These are phyloP conservation scores for Amazona guildingii DNA, from an alignment of 2,113 vertebrate genomes.

Conservation along the genomic window DNA sequence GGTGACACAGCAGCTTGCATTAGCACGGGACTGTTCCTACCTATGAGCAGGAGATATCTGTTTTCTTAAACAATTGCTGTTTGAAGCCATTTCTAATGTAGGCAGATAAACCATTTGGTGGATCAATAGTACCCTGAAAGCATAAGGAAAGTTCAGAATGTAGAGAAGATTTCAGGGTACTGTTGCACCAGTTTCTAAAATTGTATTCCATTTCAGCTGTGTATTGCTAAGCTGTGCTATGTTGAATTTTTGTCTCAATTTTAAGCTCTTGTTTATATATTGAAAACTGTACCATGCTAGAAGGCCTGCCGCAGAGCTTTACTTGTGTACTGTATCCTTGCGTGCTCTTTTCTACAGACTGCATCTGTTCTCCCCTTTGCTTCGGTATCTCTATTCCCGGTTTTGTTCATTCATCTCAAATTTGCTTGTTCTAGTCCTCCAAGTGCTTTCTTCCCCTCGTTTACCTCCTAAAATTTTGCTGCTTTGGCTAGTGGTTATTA, in stretches of 20 bases:
- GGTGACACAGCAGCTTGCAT: neutral
- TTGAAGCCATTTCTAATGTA: neutral
- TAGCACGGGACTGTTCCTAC: neutral
- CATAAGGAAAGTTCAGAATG: neutral
- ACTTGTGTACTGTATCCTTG: neutral
- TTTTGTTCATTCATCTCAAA: neutral
- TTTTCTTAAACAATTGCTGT: neutral
- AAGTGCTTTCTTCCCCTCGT: neutral
- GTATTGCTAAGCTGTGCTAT: rapidly evolving
- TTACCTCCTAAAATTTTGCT: slow-evolving; percentile 23
- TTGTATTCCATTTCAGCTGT: neutral
- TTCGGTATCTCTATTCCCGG: neutral
- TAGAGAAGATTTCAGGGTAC: neutral
- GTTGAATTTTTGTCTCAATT: neutral
- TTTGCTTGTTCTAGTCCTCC: neutral
- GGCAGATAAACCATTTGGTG: neutral
- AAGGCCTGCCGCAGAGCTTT: neutral
- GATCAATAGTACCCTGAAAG: neutral
- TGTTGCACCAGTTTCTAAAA: neutral
- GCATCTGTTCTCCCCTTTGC: neutral
- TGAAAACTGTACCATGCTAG: neutral
- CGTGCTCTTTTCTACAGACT: neutral
- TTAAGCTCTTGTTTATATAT: neutral
- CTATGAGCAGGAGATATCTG: neutral
- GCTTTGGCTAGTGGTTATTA: slow-evolving; percentile 9